Percentiles rank a stretch among this genome's conserved stretches.
These are phyloP conservation scores for Adineta ricciae DNA, from an alignment of 2,888 invertebrate genomes.

Conservation along the genomic window DNA sequence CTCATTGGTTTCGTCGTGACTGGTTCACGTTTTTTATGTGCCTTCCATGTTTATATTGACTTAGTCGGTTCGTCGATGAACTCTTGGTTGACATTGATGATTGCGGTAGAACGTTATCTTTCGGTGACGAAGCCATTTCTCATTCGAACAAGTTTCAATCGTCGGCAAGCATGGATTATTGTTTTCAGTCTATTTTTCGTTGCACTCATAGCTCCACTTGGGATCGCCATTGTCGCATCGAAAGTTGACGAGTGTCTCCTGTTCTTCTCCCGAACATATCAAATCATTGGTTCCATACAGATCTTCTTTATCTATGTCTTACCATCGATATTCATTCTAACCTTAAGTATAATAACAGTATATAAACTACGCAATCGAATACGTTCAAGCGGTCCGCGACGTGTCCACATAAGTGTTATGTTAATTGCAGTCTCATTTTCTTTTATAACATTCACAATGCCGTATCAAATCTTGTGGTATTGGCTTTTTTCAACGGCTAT, in stretches of 20 bases:
- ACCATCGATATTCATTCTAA: constrained; percentile 13
- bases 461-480: constrained; percentile 9
- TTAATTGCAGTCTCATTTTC: constrained; percentile 15
- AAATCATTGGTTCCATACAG: constrained; percentile 7
- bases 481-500: neutral
- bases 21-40: constrained; percentile 19
- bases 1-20: constrained; percentile 17
- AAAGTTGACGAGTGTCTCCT: neutral
- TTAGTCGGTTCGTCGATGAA: constrained; percentile 16
- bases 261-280: neutral
- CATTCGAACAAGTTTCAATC: constrained; percentile 19
- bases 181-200: neutral
- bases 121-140: constrained; percentile 5
- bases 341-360: neutral
- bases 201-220: constrained; percentile 2
- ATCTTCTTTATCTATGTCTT: constrained; percentile 18
- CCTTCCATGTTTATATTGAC: constrained; percentile 5
- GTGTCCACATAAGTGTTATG: constrained; percentile 9
- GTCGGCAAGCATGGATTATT: constrained; percentile 16
- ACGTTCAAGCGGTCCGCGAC: neutral
- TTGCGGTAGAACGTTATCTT: constrained; percentile 6
- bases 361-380: neutral
- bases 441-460: constrained; percentile 22
- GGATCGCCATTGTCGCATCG: neutral
- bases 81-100: neutral